These are phyloP conservation scores for Caradrina kadenii DNA, from an alignment of 2,888 invertebrate genomes.

Conservation along the genomic window DNA sequence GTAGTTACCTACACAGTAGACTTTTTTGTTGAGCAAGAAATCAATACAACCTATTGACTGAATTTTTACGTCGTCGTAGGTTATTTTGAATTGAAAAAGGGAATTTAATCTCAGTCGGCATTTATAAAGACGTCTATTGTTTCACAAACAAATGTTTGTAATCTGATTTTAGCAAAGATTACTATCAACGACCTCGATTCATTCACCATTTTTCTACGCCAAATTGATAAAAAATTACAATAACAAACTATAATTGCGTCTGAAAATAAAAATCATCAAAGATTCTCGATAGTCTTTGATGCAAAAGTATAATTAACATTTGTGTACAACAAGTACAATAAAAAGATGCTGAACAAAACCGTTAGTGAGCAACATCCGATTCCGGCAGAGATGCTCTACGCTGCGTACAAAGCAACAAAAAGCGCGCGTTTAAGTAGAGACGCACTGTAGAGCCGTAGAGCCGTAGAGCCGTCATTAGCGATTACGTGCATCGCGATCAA, in stretches of 20 bases:
- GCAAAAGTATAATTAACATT: slow-evolving; percentile 21
- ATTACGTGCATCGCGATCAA: slow-evolving; percentile 70
- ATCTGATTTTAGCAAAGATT: slow-evolving; percentile 39
- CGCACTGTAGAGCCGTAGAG: slow-evolving; percentile 25
- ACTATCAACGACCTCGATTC: slow-evolving; percentile 31
- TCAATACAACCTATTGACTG: not conserved
- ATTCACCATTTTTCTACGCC: slow-evolving; percentile 5
- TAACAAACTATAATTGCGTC: slow-evolving; percentile 8
- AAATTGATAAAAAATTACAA: slow-evolving; percentile 40
- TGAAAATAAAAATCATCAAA: slow-evolving; percentile 19
- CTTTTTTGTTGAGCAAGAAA: not conserved
- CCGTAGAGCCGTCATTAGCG: slow-evolving; percentile 47
- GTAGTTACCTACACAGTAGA: not conserved
- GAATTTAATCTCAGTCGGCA: slow-evolving; percentile 30
- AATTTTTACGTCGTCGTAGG: not conserved
- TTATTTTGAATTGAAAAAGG: slow-evolving; percentile 14
- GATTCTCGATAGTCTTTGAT: slow-evolving; percentile 22
- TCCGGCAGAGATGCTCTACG: slow-evolving; percentile 39
- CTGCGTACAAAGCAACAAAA: slow-evolving; percentile 50
- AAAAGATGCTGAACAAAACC: slow-evolving; percentile 52
- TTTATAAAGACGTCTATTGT: not conserved
- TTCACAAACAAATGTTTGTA: slow-evolving; percentile 14
- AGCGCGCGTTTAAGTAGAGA: slow-evolving; percentile 24
- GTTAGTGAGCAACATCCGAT: slow-evolving; percentile 53
- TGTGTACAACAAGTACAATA: slow-evolving; percentile 38